Base-by-base conservation (phyloP, 2,888 invertebrate species). In the Eilema griseolum region DNA sequence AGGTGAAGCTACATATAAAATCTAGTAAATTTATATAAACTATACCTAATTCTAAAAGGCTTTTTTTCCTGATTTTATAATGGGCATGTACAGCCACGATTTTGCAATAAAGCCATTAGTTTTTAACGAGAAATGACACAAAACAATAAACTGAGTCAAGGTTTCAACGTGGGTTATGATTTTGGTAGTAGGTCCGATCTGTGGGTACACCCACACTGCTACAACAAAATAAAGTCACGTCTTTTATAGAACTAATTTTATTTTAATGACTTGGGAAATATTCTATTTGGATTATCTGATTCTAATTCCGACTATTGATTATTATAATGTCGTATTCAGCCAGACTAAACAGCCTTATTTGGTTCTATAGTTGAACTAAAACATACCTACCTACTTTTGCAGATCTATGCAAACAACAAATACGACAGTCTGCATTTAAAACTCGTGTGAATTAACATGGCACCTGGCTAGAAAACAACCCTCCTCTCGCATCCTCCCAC, bases 131-230 rank as follows among this genome's bases (percentile, higher is more conserved):
- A 56, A 66, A 72, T 61, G 23, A 64, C 37, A 41, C 52, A 57
- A 57, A 69, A 65, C 52, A 72, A 76, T 76, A 72, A 78, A 75
- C 60, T 69, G 65, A 75, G 80, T 77, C 81, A 82, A 78, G 81
- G 81, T 75, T 80, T 73, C 74, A 71, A 75, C 70, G 83, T 83
- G 77, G 82, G 83, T 67, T 77, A 64, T 28, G 24, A 63, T 76
- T 81, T 83, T 79, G 79, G 79, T 71, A 64, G 59, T 73, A 59
- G 28, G 57, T n/a, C 70, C 46, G 67, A 66, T 72, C 74, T 2
- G 16, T 68, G 71, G 12, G 14, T n/a, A 64, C 72, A 10, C 77
- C 77, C 70, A 80, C 80, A 31, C 26, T 20, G 5, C 60, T 33
- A 66, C 66, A 62, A 66, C 1, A n/a, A 23, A 57, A 31, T 69